Conservation (phyloP, 2,888 invertebrate species). For the Amphimallon solstitiale region DNA sequence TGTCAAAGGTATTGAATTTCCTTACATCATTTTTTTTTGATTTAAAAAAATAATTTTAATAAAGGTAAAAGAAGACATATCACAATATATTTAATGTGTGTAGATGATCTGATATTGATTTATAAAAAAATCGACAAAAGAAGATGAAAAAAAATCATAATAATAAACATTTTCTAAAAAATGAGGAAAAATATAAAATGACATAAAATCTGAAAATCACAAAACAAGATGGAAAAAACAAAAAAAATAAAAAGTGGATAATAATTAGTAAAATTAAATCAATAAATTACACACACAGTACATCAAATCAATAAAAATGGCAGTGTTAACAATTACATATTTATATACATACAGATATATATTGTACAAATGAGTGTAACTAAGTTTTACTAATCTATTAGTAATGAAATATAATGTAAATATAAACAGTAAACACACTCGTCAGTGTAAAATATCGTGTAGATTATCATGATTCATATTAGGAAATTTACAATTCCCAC, state of each 20-base stretch:
- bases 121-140: neutral
- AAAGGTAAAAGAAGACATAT: slow-evolving; percentile 16
- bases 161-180: neutral
- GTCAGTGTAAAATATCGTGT: too few relatives aligned
- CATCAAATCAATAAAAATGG: slow-evolving; percentile 39
- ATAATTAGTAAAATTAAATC: slow-evolving; percentile 17
- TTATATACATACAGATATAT: slow-evolving; percentile 26
- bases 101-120: slow-evolving; percentile 5
- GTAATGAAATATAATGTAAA: too few relatives aligned
- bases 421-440: too few relatives aligned
- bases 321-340: slow-evolving; percentile 36
- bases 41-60: slow-evolving; percentile 25
- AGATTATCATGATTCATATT: too few relatives aligned
- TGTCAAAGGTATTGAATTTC: slow-evolving; percentile 21
- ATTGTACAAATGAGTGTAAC: too few relatives aligned
- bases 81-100: slow-evolving; percentile 25
- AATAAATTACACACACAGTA: slow-evolving; percentile 33
- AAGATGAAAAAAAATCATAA: neutral
- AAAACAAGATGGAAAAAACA: slow-evolving; percentile 10
- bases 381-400: neutral
- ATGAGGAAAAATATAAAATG: neutral
- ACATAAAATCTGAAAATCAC: neutral
- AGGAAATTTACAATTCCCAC: too few relatives aligned
- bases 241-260: neutral
- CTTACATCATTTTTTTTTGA: slow-evolving; percentile 34